Evolutionary conservation across 1,140 invertebrate genomes (phyloP).

Genomic region (Drosophila nigromelanica): DNA sequence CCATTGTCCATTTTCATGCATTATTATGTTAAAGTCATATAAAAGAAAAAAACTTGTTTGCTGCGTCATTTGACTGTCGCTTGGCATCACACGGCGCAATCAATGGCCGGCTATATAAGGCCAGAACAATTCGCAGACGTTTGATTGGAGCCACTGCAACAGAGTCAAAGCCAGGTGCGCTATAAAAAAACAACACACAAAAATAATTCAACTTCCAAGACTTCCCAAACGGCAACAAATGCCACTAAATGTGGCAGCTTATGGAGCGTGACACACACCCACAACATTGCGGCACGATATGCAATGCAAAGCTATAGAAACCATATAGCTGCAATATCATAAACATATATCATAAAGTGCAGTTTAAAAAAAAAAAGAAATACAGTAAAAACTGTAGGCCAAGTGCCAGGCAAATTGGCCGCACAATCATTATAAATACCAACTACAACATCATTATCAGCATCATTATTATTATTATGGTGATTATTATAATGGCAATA

Average conservation of each 20-base stretch:
- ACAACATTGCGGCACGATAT: constrained; percentile 14
- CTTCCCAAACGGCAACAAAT: not conserved
- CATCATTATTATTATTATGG: constrained; percentile 20
- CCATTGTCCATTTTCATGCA: not conserved
- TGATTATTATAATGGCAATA: constrained; percentile 34
- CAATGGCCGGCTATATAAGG: constrained; percentile 23
- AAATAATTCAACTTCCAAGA: not conserved
- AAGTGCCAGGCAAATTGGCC: constrained; percentile 50
- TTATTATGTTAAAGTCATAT: not conserved
- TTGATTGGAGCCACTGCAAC: constrained; percentile 10
- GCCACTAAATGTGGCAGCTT: constrained; percentile 35
- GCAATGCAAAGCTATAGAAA: constrained; percentile 32
- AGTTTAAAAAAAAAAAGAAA: constrained; percentile 13
- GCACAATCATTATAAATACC: constrained; percentile 30
- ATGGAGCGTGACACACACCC: constrained; percentile 48
- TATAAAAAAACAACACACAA: constrained; percentile 2
- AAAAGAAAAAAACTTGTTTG: constrained; percentile 10
- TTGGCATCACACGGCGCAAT: constrained; percentile 8
- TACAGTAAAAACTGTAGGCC: not conserved
- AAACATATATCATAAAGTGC: constrained; percentile 58
- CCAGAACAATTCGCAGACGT: constrained; percentile 6
- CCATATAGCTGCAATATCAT: constrained; percentile 41
- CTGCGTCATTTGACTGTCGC: constrained; percentile 18
- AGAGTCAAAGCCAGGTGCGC: constrained; percentile 14
- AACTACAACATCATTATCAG: constrained; percentile 40